Conservation (phyloP, 2,797 vertebrate genomes). For the Peromyscus melanophrys region DNA sequence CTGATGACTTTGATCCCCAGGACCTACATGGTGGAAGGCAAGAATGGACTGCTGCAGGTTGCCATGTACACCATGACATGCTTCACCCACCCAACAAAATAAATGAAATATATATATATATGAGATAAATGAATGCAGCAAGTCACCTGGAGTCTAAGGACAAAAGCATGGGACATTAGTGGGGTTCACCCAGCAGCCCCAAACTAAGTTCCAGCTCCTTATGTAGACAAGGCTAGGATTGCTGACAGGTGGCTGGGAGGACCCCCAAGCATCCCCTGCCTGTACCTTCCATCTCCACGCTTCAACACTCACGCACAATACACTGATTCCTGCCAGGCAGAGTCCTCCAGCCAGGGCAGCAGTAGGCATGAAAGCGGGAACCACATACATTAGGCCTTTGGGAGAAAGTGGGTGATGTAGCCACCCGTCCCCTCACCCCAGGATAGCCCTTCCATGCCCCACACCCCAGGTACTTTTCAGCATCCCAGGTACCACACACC, state of each 20-base stretch:
- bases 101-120: background rate
- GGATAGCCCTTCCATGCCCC: background rate
- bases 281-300: background rate
- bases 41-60: background rate
- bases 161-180: background rate
- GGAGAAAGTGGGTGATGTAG: background rate
- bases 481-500: background rate
- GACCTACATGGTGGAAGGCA: background rate
- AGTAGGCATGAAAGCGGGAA: constrained; percentile 96
- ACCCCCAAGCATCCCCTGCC: background rate
- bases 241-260: background rate
- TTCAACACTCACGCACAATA: constrained; percentile 95
- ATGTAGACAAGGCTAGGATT: background rate
- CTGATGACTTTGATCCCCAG: background rate
- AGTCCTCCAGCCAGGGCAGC: constrained; percentile 98
- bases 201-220: too few species aligned
- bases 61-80: background rate
- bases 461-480: background rate
- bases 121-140: background rate
- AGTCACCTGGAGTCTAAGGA: background rate
- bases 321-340: constrained; percentile 96
- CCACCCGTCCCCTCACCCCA: background rate
- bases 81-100: background rate
- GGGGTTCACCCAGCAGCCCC: background rate
- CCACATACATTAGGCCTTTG: constrained; percentile 96